Evolutionary conservation across 2,888 invertebrate species (phyloP), one percentile per base, ranked within the genome.

Genomic region (Neoitamus cyanurus): DNA sequence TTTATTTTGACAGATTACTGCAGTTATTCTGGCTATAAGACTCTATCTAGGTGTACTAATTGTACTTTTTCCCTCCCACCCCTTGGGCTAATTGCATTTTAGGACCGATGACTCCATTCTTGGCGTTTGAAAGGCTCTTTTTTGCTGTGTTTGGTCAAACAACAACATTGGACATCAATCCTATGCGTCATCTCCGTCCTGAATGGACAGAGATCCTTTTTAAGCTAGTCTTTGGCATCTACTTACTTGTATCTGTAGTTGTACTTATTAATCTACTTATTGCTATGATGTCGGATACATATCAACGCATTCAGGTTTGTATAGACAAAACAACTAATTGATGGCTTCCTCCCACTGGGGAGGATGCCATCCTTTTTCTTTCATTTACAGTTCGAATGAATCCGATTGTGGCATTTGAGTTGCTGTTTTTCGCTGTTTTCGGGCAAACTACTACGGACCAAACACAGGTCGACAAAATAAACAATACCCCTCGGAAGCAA

Each of bases 211-310:
- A 95, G 92, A 94, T 94, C 92, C 94, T 97, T 89, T 97, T 96
- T 94, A 96, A 96, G 93, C 93, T 97, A 91, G 96, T 98, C 89
- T 98, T 99, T 93, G 99, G 98, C 89, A 95, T 97, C 92, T 99
- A 99, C 94, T 96, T 99, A 95, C 95, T 99, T 94, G 97, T 99
- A 92, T 98, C 98, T 88, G 96, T 98, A 91, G 97, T 99, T 92
- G 99, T 99, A 91, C 95, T 99, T 90, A 97, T 99, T 93, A 99
- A 99, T 93, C 95, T 99, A 91, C 96, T 99, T 92, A 99, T 99
- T 94, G 99, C 99, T 93, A 99, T 99, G 99, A 99, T 99, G 98
- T 98, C 98, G 92, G 99, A 99, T 94, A 99, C 99, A 89, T 99
- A 99, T 93, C 99, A 99, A 92, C 95, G 98, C 90, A 99, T 99